Percentiles rank a stretch among this genome's conserved stretches.
Evolutionary conservation across 92 coral and sea anemone genomes (phyloP).

Genomic region (Plumapathes pennacea): DNA sequence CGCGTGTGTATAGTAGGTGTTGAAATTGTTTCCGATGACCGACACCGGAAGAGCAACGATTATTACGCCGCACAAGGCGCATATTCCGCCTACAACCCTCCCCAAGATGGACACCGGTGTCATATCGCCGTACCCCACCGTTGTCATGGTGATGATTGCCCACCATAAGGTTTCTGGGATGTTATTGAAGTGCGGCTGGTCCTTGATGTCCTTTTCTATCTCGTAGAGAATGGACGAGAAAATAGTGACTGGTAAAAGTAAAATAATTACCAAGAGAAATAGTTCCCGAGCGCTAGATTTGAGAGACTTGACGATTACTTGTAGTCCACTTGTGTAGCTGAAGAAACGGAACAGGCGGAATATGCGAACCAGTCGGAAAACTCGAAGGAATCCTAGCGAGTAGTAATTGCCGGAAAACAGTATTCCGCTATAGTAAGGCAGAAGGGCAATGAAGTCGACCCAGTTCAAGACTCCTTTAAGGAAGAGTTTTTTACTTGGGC

Average conservation of each 20-base stretch:
- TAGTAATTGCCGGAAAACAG: neutral
- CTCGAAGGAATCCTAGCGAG: conserved; percentile 44
- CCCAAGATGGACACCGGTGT: conserved; percentile 68
- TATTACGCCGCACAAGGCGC: conserved; percentile 95
- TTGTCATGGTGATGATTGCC: conserved; percentile 98
- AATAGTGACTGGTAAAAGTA: conserved; percentile 83
- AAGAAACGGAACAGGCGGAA: conserved; percentile 90
- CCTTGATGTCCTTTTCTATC: conserved; percentile 36
- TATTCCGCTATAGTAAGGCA: conserved; percentile 71
- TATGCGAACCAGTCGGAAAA: conserved; percentile 79
- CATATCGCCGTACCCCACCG: conserved; percentile 96
- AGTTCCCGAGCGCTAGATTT: conserved; percentile 93
- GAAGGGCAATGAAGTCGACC: conserved; percentile 82
- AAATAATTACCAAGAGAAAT: conserved; percentile 66
- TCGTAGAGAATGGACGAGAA: conserved; percentile 85
- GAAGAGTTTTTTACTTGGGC: conserved; percentile 74
- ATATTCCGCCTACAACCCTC: conserved; percentile 77
- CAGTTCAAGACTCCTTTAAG: conserved; percentile 78
- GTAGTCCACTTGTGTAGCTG: conserved; percentile 90
- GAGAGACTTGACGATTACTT: conserved; percentile 89
- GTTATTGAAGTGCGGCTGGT: conserved; percentile 53
- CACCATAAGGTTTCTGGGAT: conserved; percentile 98
- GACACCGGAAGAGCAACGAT: conserved; percentile 97
- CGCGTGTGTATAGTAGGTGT: conserved; percentile 92
- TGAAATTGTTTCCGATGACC: conserved; percentile 95